Base-by-base conservation (phyloP, 2,113 vertebrate species). In the Cercocebus atys region DNA sequence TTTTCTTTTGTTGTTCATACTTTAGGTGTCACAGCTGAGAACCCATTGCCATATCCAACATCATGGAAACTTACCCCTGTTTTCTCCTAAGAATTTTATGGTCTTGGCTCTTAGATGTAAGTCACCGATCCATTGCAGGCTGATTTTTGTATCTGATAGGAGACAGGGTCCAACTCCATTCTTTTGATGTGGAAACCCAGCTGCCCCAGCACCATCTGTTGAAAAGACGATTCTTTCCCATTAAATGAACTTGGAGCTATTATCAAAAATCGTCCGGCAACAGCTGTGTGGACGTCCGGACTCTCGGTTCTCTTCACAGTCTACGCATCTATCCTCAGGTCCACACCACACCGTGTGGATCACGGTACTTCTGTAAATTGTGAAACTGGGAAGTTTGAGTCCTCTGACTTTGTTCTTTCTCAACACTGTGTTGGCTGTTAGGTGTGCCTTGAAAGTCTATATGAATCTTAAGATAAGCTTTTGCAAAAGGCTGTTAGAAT, bases 161-260 rank as follows among this genome's bases (percentile, higher is more conserved):
- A 94, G 40, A 25, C 5, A 61, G 5, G 17, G 3, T 76, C 30
- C 47, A 92, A 52, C 35, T 88, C 92, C 47, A 85, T 81, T 88
- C 78, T 75, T 85, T 80, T 50, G 5, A 73, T 84, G 9, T 80
- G 43, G 55, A 80, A 70, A 86, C 61, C 18, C 75, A 88, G 35
- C 40, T 89, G 43, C 66, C 13, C 27, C n/a, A 83, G 6, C 35
- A 38, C 47, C 50, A 57, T 72, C 64, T 94, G 75, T 83, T 79
- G 52, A 91, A 93, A 91, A 93, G 18, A 80, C 9, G 52, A 38
- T 75, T 95, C 45, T 90, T 57, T 91, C 35, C 47, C 52, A 90
- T 8, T 68, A 73, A 81, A 79, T 68, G 18, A 18, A 70, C 47
- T 52, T 82, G 7, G 27, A 38, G 82, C 22, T 25, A 38, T 27